Evolutionary conservation across 2,113 vertebrate genomes (phyloP), one percentile per base, ranked within the genome.

Genomic region (Fulica atra): DNA sequence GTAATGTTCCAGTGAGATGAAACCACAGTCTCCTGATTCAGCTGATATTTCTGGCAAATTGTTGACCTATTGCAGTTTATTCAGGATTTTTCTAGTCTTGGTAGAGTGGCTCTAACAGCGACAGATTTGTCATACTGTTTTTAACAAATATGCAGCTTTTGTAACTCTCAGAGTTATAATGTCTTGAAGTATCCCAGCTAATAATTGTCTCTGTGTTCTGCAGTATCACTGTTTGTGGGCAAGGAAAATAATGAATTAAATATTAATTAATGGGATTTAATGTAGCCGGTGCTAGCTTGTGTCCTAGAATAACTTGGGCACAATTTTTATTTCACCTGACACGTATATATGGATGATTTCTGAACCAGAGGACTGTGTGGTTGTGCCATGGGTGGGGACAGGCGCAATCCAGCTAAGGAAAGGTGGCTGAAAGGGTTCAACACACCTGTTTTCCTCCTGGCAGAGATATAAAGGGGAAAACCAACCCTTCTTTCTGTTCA

Each of bases 31-130:
- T 91, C 91, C 95, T 92, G 86, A 96, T 93, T 97, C 88, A 96
- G 91, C 88, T 94, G 95, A 88, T 96, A 90, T 96, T 97, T 93
- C 94, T 96, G 82, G 93, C 79, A 96, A 90, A 95, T 89, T 94
- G 87, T 96, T 95, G 93, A 93, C 92, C 89, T 93, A 78, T n/a
- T 86, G 80, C 76, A 94, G 69, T 96, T 80, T 93, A 70, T 88
- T 94, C 69, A 69, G 83, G 54, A 66, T 60, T 95, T 95, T 94
- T 91, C 85, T 87, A 56, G 81, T 96, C 86, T 89, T 95, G 78
- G 82, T 85, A 93, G 77, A 91, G 42, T 28, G 6, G 54, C 36
- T 86, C 56, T 92, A 89, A 81, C 87, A 64, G 74, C 11, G n/a
- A 79, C 74, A 88, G 86, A 93, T 95, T 92, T 95, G 83, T 96